phyloP scores from a whole-genome alignment of 2,113 vertebrate species.

The Osmerus eperlanus region DNA sequence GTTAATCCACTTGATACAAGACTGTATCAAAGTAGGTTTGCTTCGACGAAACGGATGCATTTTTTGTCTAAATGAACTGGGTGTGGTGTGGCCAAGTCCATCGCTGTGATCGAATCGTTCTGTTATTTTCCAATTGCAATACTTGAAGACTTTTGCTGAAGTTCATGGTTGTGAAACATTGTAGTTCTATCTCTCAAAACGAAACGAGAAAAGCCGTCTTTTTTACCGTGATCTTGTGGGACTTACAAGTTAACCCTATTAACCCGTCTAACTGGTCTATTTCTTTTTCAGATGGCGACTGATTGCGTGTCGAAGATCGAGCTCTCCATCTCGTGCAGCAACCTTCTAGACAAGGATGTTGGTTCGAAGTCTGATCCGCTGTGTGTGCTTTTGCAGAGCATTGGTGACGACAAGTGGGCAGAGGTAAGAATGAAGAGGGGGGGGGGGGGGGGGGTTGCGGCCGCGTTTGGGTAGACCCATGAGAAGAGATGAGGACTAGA shows the following conservation, averaged over 20 bases:
- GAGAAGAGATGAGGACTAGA: too few relatives aligned
- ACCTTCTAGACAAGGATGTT: conserved; percentile 86
- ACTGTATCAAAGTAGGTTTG: too few relatives aligned
- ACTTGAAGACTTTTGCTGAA: too few relatives aligned
- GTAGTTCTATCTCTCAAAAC: too few relatives aligned
- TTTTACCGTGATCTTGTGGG: not conserved
- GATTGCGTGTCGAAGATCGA: conserved; percentile 82
- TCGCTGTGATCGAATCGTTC: too few relatives aligned
- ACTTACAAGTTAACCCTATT: not conserved
- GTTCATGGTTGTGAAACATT: too few relatives aligned
- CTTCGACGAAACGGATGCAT: too few relatives aligned
- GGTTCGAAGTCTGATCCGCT: conserved; percentile 88
- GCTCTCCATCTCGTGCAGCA: conserved; percentile 80
- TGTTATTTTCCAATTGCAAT: not conserved
- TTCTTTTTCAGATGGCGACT: conserved; percentile 77
- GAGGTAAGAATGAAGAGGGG: conserved; percentile 72
- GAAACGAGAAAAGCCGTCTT: not conserved
- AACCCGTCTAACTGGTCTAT: not conserved
- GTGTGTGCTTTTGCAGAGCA: conserved; percentile 83
- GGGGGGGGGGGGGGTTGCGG: not conserved
- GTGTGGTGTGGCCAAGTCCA: too few relatives aligned
- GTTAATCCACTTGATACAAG: too few relatives aligned
- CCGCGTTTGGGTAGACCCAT: too few relatives aligned
- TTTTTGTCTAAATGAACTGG: too few relatives aligned
- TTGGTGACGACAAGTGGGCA: conserved; percentile 77